Percentiles rank a stretch among this genome's conserved stretches.
Evolutionary conservation across 2,888 invertebrate species (phyloP).

Genomic region (Diaphora mendica): DNA sequence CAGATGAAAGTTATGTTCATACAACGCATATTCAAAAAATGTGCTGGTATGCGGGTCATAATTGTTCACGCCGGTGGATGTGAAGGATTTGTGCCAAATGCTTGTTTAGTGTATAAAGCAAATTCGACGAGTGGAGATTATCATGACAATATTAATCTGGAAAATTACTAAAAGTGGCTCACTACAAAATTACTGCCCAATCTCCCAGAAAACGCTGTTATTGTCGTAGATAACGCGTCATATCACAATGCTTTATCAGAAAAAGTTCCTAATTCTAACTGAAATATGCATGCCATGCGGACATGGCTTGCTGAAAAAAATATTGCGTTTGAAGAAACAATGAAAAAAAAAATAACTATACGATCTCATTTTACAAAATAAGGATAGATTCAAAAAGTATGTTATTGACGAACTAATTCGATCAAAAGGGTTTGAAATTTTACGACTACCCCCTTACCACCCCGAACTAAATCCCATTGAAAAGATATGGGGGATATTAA

Average conservation of each 20-base stretch:
- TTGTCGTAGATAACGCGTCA: neutral
- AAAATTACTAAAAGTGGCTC: neutral
- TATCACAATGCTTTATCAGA: neutral
- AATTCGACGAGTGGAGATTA: neutral
- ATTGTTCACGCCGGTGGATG: slow-evolving; percentile 19
- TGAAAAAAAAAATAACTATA: neutral
- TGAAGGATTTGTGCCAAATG: slow-evolving; percentile 4
- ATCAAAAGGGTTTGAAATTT: neutral
- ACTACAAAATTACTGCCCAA: neutral
- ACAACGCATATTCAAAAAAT: slow-evolving; percentile 28
- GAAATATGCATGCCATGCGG: neutral
- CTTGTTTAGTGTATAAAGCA: neutral
- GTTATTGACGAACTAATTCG: neutral
- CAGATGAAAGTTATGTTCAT: slow-evolving; percentile 19
- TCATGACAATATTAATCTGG: neutral
- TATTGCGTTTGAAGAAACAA: neutral
- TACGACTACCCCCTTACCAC: neutral
- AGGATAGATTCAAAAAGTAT: neutral
- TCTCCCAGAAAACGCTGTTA: neutral
- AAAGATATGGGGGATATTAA: neutral
- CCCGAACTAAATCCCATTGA: neutral
- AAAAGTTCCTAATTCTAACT: neutral
- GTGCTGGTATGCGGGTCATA: slow-evolving; percentile 24
- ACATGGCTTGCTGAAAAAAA: slow-evolving; percentile 1
- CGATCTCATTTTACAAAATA: neutral